A percentile compares a stretch with the other conserved stretches of the same genome.
Conservation (phyloP, 2,113 vertebrate genomes). For the Thinocorus orbignyianus region DNA sequence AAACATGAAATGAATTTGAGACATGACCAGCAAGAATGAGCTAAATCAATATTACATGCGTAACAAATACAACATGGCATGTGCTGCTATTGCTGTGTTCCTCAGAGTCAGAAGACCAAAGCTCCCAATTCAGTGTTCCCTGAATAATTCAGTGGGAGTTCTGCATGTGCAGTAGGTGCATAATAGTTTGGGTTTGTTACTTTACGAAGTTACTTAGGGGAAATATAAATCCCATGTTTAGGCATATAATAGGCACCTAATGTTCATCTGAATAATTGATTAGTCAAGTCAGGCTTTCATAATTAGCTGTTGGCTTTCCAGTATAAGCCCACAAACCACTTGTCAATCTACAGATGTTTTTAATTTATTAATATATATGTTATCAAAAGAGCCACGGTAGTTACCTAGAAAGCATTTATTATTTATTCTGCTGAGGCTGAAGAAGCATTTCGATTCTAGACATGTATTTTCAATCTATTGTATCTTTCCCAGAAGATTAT, state of each 20-base stretch:
- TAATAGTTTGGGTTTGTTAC: conserved; percentile 35
- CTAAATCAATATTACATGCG: conserved; percentile 26
- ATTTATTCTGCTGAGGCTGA: conserved; percentile 28
- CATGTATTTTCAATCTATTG: not conserved
- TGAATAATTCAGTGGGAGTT: conserved; percentile 58
- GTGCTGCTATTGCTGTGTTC: not conserved
- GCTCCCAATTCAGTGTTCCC: not conserved
- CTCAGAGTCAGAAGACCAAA: not conserved
- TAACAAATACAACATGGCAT: not conserved
- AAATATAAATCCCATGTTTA: conserved; percentile 81
- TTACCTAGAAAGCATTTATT: conserved; percentile 62
- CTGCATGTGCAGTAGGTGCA: conserved; percentile 15
- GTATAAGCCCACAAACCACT: conserved; percentile 80
- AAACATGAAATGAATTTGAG: conserved; percentile 46
- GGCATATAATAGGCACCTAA: conserved; percentile 85
- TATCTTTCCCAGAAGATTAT: conserved; percentile 40
- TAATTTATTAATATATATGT: conserved; percentile 68
- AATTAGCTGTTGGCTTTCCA: conserved; percentile 91
- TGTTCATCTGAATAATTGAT: conserved; percentile 98
- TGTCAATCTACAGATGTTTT: conserved; percentile 62
- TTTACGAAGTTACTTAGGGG: conserved; percentile 80
- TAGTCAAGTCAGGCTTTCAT: conserved; percentile 84
- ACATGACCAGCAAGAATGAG: not conserved
- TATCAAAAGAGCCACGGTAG: conserved; percentile 45
- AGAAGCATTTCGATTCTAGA: not conserved